Percentiles rank a stretch among this genome's conserved stretches.
Conservation (phyloP, 1,140 invertebrate genomes). For the Atta colombica region DNA sequence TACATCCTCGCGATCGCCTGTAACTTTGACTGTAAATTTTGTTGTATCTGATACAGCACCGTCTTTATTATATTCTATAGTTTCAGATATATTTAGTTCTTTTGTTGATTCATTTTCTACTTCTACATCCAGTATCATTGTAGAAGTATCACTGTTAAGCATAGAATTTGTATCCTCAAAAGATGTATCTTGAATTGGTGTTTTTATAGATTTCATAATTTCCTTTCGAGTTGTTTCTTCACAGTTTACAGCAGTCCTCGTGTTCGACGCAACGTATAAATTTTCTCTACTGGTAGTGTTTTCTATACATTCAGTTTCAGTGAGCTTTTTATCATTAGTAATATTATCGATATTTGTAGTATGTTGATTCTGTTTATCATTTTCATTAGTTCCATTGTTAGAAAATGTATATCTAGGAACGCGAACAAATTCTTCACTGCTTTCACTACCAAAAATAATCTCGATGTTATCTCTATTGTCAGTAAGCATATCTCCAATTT, state of each 20-base stretch:
- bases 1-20: constrained; percentile 79
- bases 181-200: constrained; percentile 59
- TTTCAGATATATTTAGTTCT: constrained; percentile 8
- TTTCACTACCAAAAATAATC: constrained; percentile 73
- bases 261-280: constrained; percentile 58
- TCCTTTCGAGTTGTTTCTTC: constrained; percentile 73
- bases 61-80: constrained; percentile 11
- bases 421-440: constrained; percentile 64
- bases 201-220: constrained; percentile 71
- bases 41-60: constrained; percentile 5
- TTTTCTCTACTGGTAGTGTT: background rate
- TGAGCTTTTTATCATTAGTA: constrained; percentile 59
- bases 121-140: constrained; percentile 17
- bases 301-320: constrained; percentile 64
- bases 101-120: constrained; percentile 33
- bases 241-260: constrained; percentile 70
- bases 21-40: constrained; percentile 79
- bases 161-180: constrained; percentile 45
- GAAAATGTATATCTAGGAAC: background rate
- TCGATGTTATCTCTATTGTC: constrained; percentile 66
- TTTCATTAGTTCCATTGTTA: background rate
- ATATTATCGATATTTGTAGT: background rate
- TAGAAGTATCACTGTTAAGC: constrained; percentile 55
- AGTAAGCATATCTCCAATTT: constrained; percentile 27
- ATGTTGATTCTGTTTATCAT: background rate